These are phyloP conservation scores for Peromyscus leucopus DNA, from an alignment of 2,113 vertebrate genomes.

Conservation along the genomic window DNA sequence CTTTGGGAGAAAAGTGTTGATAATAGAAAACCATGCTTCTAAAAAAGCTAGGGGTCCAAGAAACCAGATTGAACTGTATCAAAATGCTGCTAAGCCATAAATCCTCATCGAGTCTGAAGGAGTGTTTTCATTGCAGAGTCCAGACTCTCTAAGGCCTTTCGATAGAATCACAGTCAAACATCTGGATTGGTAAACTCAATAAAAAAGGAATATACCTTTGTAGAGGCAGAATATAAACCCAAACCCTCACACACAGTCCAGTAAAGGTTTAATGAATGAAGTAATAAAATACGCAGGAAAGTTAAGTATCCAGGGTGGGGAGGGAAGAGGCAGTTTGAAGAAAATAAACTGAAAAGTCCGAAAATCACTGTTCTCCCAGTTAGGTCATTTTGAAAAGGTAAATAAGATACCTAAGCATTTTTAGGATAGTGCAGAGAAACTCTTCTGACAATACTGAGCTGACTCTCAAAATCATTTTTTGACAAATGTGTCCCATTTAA, in stretches of 20 bases:
- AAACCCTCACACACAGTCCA: slow-evolving; percentile 2
- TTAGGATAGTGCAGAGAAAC: slow-evolving; percentile 42
- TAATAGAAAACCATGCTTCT: background rate
- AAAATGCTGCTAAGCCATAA: slow-evolving; percentile 30
- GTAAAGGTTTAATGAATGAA: slow-evolving; percentile 30
- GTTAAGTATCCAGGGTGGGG: background rate
- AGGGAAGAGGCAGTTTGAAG: background rate
- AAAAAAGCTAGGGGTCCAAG: slow-evolving; percentile 31
- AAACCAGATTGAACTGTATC: background rate
- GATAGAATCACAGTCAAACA: slow-evolving; percentile 37
- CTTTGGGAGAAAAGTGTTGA: background rate
- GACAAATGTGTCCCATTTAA: slow-evolving; percentile 30
- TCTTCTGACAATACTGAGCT: background rate
- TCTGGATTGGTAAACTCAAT: slow-evolving; percentile 33
- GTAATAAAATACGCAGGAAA: slow-evolving; percentile 40
- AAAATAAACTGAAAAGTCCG: slow-evolving; percentile 41
- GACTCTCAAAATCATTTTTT: slow-evolving; percentile 54
- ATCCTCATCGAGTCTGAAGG: slow-evolving; percentile 17
- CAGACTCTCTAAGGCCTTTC: slow-evolving; percentile 16
- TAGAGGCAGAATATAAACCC: background rate
- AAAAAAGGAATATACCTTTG: slow-evolving; percentile 58
- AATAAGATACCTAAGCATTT: slow-evolving; percentile 53
- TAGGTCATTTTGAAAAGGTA: slow-evolving; percentile 42
- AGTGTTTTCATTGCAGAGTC: slow-evolving; percentile 53
- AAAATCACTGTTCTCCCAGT: slow-evolving; percentile 56